phyloP scores from a whole-genome alignment of 2,888 invertebrate species.

The Ypsolopha sequella region DNA sequence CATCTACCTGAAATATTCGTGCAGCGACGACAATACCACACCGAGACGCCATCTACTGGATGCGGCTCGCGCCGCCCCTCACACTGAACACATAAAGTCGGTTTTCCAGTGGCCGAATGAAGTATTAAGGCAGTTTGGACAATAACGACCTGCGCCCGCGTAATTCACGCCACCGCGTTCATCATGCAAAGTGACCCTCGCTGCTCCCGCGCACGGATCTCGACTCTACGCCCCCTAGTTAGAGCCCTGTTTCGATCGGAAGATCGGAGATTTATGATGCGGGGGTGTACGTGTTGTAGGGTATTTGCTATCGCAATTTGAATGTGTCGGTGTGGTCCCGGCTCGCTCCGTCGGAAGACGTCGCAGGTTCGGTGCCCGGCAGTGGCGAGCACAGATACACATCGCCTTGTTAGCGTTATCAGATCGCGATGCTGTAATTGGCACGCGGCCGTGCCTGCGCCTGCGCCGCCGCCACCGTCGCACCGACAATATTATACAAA shows the following conservation, averaged over 20 bases:
- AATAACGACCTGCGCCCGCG: constrained; percentile 57
- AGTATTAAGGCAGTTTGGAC: constrained; percentile 5
- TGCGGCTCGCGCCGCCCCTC: no score
- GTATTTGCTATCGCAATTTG: constrained; percentile 48
- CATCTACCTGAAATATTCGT: constrained; percentile 64
- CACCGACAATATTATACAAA: background rate
- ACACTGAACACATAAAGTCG: no score
- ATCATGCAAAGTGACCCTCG: constrained; percentile 56
- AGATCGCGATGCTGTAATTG: constrained; percentile 64
- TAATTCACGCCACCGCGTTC: constrained; percentile 64
- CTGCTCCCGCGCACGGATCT: constrained; percentile 11
- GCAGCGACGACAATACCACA: constrained; percentile 15
- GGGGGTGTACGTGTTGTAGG: constrained; percentile 19
- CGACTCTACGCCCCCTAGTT: constrained; percentile 9
- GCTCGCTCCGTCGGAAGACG: background rate
- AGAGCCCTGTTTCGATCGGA: constrained; percentile 12
- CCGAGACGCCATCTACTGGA: no score
- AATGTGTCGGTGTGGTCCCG: constrained; percentile 24
- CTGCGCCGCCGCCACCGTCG: no score
- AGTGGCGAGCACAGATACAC: constrained; percentile 31
- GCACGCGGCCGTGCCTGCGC: constrained; percentile 21
- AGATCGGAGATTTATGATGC: constrained; percentile 33
- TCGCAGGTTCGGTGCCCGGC: constrained; percentile 14
- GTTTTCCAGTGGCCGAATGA: no score
- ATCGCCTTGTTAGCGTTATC: constrained; percentile 68